Evolutionary conservation across 2,113 vertebrate species (phyloP).

Genomic region (Glaucidium brasilianum): DNA sequence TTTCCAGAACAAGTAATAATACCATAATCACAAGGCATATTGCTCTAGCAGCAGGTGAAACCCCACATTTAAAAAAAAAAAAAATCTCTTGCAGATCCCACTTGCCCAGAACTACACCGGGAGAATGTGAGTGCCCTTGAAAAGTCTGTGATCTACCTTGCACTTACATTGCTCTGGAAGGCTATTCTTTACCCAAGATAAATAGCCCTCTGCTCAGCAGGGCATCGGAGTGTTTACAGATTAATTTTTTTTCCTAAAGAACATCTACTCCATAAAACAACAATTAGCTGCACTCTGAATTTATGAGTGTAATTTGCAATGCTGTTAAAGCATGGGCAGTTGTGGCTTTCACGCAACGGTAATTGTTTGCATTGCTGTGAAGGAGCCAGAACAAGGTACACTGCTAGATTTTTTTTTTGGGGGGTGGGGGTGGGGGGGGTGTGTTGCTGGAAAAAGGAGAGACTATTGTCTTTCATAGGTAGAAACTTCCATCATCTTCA

Average conservation of each 20-base stretch:
- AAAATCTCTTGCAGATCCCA: not conserved
- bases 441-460: not conserved
- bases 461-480: not conserved
- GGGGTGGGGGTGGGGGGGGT: too few relatives aligned
- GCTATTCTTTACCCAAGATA: not conserved
- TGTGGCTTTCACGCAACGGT: not conserved
- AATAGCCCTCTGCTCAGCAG: conserved; percentile 21
- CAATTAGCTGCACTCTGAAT: conserved; percentile 62
- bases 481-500: not conserved
- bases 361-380: not conserved
- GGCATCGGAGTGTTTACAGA: conserved; percentile 49
- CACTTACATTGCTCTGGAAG: not conserved
- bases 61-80: not conserved
- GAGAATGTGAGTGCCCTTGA: not conserved
- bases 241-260: not conserved
- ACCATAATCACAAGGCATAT: not conserved
- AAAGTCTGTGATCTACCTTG: not conserved
- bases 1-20: not conserved
- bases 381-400: not conserved
- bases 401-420: not conserved
- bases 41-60: not conserved
- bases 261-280: conserved; percentile 44
- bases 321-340: not conserved
- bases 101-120: not conserved
- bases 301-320: conserved; percentile 45